phyloP scores from a whole-genome alignment of 92 coral and sea anemone genomes.

The Plumapathes pennacea region DNA sequence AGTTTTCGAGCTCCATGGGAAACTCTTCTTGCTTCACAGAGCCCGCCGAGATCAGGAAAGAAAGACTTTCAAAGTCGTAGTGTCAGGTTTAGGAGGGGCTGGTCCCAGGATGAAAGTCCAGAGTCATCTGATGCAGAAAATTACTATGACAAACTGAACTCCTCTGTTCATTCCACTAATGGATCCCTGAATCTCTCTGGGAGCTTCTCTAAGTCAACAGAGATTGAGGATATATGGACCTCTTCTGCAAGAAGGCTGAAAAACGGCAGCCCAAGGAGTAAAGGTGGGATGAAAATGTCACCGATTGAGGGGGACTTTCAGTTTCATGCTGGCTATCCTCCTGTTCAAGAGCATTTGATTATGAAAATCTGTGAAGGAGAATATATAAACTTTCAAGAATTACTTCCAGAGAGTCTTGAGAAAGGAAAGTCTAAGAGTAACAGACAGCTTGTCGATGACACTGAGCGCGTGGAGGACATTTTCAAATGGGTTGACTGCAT shows the following conservation, averaged over 20 bases:
- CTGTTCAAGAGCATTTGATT: conserved; percentile 62
- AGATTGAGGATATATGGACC: conserved; percentile 53
- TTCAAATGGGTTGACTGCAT: conserved; percentile 96
- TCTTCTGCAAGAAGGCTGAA: conserved; percentile 46
- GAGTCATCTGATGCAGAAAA: conserved; percentile 35
- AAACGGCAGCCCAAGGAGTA: too few relatives aligned
- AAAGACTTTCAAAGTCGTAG: conserved; percentile 13
- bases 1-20: conserved; percentile 81
- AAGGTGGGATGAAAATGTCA: too few relatives aligned
- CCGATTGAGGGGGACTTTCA: conserved; percentile 45
- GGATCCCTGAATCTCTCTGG: conserved; percentile 61
- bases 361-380: conserved; percentile 74
- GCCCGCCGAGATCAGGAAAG: conserved; percentile 13
- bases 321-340: conserved; percentile 62
- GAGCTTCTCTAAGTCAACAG: conserved; percentile 56
- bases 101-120: conserved; percentile 12
- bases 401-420: conserved; percentile 67
- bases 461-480: conserved; percentile 78
- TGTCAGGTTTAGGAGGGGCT: conserved; percentile 35
- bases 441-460: conserved; percentile 53
- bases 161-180: conserved; percentile 58
- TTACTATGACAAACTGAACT: conserved; percentile 50
- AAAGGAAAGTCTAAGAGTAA: conserved; percentile 25
- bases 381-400: conserved; percentile 86
- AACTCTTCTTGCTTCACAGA: conserved; percentile 53